A percentile compares a stretch with the other conserved stretches of the same genome.
Conservation (phyloP, 2,888 invertebrate species). For the Phengaris arion region DNA sequence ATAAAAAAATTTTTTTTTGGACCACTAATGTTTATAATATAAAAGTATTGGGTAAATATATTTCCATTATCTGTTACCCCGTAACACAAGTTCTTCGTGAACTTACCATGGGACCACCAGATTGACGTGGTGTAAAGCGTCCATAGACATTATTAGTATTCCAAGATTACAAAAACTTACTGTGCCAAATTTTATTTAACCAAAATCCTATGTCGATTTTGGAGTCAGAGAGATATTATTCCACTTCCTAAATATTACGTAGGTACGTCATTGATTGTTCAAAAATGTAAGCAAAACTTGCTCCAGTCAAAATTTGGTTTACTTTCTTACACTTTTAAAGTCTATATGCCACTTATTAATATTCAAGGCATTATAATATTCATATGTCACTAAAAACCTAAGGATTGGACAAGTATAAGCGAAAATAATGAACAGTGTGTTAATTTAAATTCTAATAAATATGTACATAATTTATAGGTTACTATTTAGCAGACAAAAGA, state of each 20-base stretch:
- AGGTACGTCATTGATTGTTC: not conserved
- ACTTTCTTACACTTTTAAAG: conserved; percentile 8
- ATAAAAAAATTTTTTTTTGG: too few relatives aligned
- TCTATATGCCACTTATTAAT: not conserved
- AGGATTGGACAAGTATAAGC: not conserved
- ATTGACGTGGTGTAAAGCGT: too few relatives aligned
- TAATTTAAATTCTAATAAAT: not conserved
- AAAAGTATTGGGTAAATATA: too few relatives aligned
- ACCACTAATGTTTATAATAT: too few relatives aligned
- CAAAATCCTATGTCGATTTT: too few relatives aligned
- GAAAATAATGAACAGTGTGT: not conserved
- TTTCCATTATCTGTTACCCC: too few relatives aligned
- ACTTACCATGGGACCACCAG: too few relatives aligned
- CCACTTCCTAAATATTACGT: not conserved
- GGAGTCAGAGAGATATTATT: not conserved
- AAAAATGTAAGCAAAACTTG: conserved; percentile 5
- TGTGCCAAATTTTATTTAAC: too few relatives aligned
- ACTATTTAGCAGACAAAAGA: too few relatives aligned
- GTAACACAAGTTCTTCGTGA: too few relatives aligned
- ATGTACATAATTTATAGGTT: not conserved
- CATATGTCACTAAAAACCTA: not conserved
- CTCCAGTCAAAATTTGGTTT: not conserved
- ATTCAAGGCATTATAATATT: not conserved
- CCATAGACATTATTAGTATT: too few relatives aligned
- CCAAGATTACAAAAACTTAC: too few relatives aligned